Evolutionary conservation across 2,113 vertebrate species (phyloP), one percentile per base, ranked within the genome.

Genomic region (Ammodytes marinus): DNA sequence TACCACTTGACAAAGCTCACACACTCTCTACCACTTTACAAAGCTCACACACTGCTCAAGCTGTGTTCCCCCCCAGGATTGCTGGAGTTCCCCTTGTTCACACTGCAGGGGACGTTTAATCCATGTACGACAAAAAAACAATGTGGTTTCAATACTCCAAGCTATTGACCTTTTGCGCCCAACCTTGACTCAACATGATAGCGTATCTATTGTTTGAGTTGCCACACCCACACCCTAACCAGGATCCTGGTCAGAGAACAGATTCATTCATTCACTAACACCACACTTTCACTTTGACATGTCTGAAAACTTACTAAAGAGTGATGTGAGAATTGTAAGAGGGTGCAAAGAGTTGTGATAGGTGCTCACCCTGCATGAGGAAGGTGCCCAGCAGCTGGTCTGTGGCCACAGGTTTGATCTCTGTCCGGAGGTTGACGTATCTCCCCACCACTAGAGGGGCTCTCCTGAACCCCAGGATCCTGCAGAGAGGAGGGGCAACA

Each of bases 381-480:
- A 99, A 99, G 61, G 98, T 99, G 91, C 96, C 96, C 77, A 99
- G 91, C 65, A 99, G 95, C 92, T 99, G 98, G 86, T 99, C 98
- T 0, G 97, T 98, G 81, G 98, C 97, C 77, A 99, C 96, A 0
- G 98, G 97, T 84, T 98, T 99, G 86, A 99, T 96, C 91, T 99
- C 98, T 0, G 96, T 97, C 17, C 96, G 96, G 52, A 99, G 95
- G 91, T 99, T 99, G 86, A 99, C 93, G 79, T 96, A 96, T 79
- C 98, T 95, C 71, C 98, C 98, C 37, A 99, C 96, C 79, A 99
- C 98, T 45, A 99, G 92, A 0, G 98, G 98, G 2, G 98, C 98
- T 86, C 98, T 96, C 67, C 97, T 96, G 91, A 99, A 99, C 47
- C 98, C 98, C 70, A 99, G 95, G 86, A 99, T 98, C 92, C 98